Evolutionary conservation across 2,113 vertebrate species (phyloP).

Genomic region (Hemicordylus capensis): DNA sequence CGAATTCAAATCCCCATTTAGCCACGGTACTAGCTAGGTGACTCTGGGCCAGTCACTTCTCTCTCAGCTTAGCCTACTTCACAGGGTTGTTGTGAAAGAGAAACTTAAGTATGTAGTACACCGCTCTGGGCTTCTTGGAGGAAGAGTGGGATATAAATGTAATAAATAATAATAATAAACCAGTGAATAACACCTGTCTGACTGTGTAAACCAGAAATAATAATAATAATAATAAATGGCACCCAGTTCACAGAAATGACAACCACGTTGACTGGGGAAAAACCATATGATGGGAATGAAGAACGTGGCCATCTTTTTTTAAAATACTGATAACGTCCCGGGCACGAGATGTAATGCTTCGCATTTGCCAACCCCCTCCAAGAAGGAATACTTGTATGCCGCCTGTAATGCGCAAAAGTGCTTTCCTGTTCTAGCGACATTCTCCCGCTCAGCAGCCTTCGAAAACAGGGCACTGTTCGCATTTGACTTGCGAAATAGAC

Average conservation of each 20-base stretch:
- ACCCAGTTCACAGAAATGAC: too few species aligned
- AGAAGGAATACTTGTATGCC: background rate
- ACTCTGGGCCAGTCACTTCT: too few species aligned
- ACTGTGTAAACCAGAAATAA: background rate
- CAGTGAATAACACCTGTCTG: background rate
- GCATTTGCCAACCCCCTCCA: background rate
- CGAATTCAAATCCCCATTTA: slow-evolving; percentile 28
- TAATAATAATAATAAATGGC: too few species aligned
- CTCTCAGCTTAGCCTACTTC: too few species aligned
- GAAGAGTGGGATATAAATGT: too few species aligned
- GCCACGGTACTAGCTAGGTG: slow-evolving; percentile 20
- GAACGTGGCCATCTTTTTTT: background rate
- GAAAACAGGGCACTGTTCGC: background rate
- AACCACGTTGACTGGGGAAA: background rate
- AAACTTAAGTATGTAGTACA: too few species aligned
- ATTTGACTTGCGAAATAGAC: too few species aligned
- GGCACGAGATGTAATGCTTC: background rate
- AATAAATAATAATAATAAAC: too few species aligned
- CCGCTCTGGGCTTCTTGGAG: too few species aligned
- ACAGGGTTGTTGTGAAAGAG: too few species aligned
- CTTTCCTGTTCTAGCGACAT: background rate
- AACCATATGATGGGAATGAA: too few species aligned
- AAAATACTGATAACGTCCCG: background rate
- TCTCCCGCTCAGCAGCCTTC: background rate
- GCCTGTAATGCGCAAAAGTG: background rate